These are phyloP conservation scores for Sebastes kiyomatsui DNA, from an alignment of 2,797 vertebrate species.

Conservation along the genomic window DNA sequence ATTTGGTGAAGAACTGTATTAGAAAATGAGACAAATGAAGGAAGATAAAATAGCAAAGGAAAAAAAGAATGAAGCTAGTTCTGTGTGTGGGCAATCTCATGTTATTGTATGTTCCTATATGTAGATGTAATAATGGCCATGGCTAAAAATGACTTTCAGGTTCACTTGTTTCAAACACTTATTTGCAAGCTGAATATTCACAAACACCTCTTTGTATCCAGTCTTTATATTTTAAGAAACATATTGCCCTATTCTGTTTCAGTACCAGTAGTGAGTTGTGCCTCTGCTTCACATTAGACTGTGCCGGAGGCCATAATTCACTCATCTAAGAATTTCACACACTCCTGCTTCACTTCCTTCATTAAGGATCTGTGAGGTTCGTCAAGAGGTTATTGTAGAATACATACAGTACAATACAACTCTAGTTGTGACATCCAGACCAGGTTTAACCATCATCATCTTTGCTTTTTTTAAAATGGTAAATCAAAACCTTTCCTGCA, in stretches of 20 bases:
- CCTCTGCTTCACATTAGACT: background rate
- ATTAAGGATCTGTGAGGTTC: background rate
- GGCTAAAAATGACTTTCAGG: background rate
- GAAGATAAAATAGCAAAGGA: background rate
- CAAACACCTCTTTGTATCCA: background rate
- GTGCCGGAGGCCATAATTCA: background rate
- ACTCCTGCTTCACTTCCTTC: background rate
- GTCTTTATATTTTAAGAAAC: background rate
- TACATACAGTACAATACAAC: background rate
- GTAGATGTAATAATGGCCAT: background rate
- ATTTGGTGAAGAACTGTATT: background rate
- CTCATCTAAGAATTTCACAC: background rate
- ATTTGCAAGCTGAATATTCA: background rate
- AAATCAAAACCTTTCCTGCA: background rate
- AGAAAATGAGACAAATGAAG: background rate
- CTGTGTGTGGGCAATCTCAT: background rate
- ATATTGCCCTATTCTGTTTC: background rate
- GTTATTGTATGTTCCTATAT: background rate
- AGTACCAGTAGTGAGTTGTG: background rate
- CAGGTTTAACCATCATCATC: background rate
- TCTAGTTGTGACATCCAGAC: background rate
- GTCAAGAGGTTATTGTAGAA: background rate
- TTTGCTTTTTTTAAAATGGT: background rate
- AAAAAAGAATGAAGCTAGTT: background rate
- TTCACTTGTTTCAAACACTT: background rate